These are phyloP conservation scores for Lamprologus ornatipinnis DNA, from an alignment of 2,113 vertebrate genomes.

Conservation along the genomic window DNA sequence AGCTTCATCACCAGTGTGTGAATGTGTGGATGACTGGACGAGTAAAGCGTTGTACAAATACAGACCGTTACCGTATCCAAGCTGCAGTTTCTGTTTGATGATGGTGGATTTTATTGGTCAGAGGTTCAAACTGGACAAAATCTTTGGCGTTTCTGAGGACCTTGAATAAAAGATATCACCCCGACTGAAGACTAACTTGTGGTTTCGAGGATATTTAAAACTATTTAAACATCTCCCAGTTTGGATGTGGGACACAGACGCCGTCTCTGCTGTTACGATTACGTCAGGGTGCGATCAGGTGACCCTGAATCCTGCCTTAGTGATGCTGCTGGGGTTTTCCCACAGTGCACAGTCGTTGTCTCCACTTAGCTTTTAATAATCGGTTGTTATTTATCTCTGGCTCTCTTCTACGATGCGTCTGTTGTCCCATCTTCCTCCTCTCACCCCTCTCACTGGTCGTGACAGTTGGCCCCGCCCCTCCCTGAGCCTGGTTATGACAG, in stretches of 20 bases:
- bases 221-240: background rate
- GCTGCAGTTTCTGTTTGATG: background rate
- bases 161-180: background rate
- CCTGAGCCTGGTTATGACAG: background rate
- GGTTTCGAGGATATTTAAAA: background rate
- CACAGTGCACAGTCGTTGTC: background rate
- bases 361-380: background rate
- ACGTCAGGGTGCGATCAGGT: background rate
- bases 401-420: background rate
- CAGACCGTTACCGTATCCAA: background rate
- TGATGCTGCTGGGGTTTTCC: background rate
- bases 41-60: rapidly evolving
- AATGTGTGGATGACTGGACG: rapidly evolving
- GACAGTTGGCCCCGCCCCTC: background rate
- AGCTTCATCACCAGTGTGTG: background rate
- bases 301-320: background rate
- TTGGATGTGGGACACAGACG: background rate
- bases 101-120: background rate
- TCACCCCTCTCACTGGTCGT: background rate
- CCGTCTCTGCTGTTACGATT: background rate
- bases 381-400: background rate
- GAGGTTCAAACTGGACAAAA: background rate
- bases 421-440: background rate
- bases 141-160: background rate
- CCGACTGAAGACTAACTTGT: background rate